Conservation (phyloP, 2,888 invertebrate species). For the Cactoblastis cactorum region DNA sequence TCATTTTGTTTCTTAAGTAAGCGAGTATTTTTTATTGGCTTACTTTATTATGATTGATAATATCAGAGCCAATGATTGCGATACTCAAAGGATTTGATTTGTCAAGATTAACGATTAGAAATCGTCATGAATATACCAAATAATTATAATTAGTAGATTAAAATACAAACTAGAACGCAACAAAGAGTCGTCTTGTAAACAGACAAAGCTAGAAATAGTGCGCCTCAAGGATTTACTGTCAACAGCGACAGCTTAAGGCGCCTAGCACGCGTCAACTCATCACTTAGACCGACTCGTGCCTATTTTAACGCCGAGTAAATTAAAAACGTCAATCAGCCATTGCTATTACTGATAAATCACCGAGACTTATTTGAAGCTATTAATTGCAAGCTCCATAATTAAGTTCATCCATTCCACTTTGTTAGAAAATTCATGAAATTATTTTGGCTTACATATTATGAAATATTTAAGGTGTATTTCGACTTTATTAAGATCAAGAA, state of each 20-base stretch:
- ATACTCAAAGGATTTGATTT: too few species aligned
- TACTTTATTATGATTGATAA: too few species aligned
- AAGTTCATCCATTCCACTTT: constrained; percentile 60
- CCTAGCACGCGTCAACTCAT: constrained; percentile 34
- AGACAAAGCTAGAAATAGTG: too few species aligned
- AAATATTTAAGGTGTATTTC: constrained; percentile 32
- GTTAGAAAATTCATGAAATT: constrained; percentile 56
- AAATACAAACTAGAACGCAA: too few species aligned
- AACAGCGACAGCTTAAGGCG: constrained; percentile 38
- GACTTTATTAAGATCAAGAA: constrained; percentile 25
- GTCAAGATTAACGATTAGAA: too few species aligned
- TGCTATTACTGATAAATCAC: constrained; percentile 69
- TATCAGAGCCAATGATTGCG: too few species aligned
- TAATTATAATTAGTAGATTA: too few species aligned
- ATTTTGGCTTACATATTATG: not conserved
- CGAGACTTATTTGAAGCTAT: constrained; percentile 60
- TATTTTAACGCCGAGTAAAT: constrained; percentile 42
- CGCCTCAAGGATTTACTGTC: constrained; percentile 20
- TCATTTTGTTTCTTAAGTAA: too few species aligned
- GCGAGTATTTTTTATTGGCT: too few species aligned
- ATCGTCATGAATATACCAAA: too few species aligned
- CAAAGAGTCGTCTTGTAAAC: too few species aligned
- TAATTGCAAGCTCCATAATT: constrained; percentile 67
- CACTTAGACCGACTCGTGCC: constrained; percentile 21
- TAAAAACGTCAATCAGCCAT: constrained; percentile 72